Base-by-base conservation (phyloP, 2,888 invertebrate species). In the Ditylenchus weischeri region DNA sequence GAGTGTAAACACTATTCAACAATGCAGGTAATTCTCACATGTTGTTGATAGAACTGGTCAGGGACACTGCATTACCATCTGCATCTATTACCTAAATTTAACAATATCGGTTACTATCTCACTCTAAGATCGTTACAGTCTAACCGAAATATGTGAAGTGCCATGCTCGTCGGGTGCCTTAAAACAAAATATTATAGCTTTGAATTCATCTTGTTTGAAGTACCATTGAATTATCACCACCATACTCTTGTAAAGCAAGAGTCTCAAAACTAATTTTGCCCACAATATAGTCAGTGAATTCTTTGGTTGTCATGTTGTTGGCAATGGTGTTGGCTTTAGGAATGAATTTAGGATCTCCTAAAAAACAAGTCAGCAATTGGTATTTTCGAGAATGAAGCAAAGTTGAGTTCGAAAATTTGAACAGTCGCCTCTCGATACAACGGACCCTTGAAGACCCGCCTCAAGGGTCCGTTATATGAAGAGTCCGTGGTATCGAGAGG, bases 51-150 rank as follows among this genome's bases (percentile, higher is more conserved):
- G 94, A 91, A 75, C 91, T 91, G 1, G 95, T 95, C 1, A 90
- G 88, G 0, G 93, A 90, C 0, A 95, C 91, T 0, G 93, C 94
- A 83, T 93, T 91, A 0, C 95, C 93, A 81, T 91, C 90, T 6
- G 70, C 72, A 60, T 83, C 83, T 47, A 93, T 84, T 57, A 94
- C 43, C 43, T 43, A 15, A 43, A 43, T 4, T 29, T 4, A 43
- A 43, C 43, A 43, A 43, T 43, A 43, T 43, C 3, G 15, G 2
- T 15, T 43, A 15, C 15, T 15, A 15, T 43, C 8, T 10, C 5
- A 43, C 13, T 8, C 15, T 29, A 29, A 5, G 8, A 43, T 43
- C 43, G 43, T 15, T 8, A 43, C 5, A 8, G 8, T 13, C 43
- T 43, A 1, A 54, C 88, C 0, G 91, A 90, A 43, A 93, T 87